Conservation (phyloP, 2,797 vertebrate species). For the Psittacula echo region DNA sequence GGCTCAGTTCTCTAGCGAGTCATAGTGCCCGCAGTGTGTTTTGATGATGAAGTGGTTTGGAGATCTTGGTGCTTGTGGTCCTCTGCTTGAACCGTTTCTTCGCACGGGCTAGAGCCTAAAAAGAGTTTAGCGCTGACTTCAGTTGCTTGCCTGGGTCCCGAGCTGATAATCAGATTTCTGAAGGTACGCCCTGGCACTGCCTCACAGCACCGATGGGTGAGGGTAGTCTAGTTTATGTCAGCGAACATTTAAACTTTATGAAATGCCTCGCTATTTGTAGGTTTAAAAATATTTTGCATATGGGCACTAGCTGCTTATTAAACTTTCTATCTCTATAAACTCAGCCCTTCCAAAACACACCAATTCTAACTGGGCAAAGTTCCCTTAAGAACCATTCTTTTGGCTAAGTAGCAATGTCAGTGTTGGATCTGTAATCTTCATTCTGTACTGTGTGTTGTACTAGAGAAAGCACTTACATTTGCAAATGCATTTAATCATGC, state of each 20-base stretch:
- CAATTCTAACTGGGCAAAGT: neutral
- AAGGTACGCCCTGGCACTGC: neutral
- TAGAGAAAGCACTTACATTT: neutral
- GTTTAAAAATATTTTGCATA: neutral
- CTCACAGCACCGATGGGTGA: neutral
- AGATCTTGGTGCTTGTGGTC: neutral
- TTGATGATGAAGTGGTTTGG: neutral
- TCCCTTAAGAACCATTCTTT: neutral
- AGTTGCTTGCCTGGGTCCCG: neutral
- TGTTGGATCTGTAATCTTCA: neutral
- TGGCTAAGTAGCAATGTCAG: neutral
- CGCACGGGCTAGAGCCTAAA: neutral
- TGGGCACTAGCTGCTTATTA: neutral
- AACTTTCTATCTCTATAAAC: neutral
- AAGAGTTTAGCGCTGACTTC: neutral
- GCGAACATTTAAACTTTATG: neutral
- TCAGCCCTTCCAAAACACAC: neutral
- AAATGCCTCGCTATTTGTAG: neutral
- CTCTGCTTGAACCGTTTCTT: neutral
- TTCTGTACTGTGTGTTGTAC: neutral
- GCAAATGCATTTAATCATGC: neutral
- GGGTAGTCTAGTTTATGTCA: fast-evolving
- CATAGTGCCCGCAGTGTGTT: neutral
- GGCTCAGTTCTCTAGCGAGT: neutral
- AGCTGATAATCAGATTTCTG: neutral